Evolutionary conservation across 2,888 invertebrate species (phyloP).

Genomic region (Tuberolachnus salignus): DNA sequence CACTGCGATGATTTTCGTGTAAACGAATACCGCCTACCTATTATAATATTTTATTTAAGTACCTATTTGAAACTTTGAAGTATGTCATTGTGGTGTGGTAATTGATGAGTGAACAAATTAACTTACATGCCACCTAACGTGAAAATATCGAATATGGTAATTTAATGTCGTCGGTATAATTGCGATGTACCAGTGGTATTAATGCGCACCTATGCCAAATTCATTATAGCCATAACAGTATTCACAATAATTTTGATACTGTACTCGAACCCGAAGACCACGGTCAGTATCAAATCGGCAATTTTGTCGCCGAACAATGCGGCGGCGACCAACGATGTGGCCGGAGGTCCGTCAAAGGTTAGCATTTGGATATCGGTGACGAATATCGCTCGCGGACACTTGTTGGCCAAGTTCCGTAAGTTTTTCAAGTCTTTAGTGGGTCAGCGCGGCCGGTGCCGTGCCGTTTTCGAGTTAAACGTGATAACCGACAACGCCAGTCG

Average conservation of each 20-base stretch:
- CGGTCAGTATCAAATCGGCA: neutral
- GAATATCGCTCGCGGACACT: conserved; percentile 27
- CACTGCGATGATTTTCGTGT: no score
- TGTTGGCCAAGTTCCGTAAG: conserved; percentile 42
- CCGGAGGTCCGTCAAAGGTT: neutral
- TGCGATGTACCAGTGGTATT: conserved; percentile 24
- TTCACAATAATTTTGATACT: conserved; percentile 23
- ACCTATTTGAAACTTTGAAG: no score
- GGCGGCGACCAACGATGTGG: neutral
- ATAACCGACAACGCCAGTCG: conserved; percentile 48
- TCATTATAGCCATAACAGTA: neutral
- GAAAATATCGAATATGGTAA: no score
- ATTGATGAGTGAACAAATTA: no score
- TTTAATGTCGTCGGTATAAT: neutral
- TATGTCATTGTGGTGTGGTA: no score
- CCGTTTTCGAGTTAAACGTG: conserved; percentile 39
- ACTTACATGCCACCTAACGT: no score
- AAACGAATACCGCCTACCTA: no score
- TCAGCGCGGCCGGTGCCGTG: conserved; percentile 24
- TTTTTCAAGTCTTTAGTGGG: conserved; percentile 42
- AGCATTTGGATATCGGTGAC: conserved; percentile 52
- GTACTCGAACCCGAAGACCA: conserved; percentile 9
- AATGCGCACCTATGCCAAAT: conserved; percentile 40
- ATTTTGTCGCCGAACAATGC: neutral
- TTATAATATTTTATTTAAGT: no score